Base-by-base conservation (phyloP, 53 echinoderm and acorn worm species). In the Patiria pectinifera region DNA sequence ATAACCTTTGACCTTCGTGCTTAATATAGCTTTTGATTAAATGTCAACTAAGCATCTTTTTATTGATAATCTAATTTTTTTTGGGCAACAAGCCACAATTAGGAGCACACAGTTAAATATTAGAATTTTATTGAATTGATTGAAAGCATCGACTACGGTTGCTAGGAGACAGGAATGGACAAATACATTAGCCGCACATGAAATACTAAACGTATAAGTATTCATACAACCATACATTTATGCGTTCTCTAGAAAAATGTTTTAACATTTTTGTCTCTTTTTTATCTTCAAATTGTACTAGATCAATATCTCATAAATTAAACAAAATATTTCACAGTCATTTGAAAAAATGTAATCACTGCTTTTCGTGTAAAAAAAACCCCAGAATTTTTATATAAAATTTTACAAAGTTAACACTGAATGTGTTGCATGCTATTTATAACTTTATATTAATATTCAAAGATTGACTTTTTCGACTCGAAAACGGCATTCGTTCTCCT, bases 291-390 rank as follows among this genome's bases (percentile, higher is more conserved):
- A 23, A 60, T 76, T 60, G 60, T 88, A 8, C 21, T 24, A 77
- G 59, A 58, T 61, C 59, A 59, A 35, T 19, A 26, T 60, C 58
- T 59, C 11, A 77, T 88, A 60, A 88, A 88, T 45, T 78, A 88
- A 88, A 88, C 88, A 85, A 85, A 85, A 85, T 86, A 86, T 86
- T 75, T 48, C 72, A 72, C 48, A 88, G 25, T 88, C 13, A 88
- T 77, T 61, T 62, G 70, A 49, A 88, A 60, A 88, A 78, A 76
- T 88, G 6, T 63, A 11, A 48, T 11, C 16, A 48, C 71, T 88
- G 78, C 45, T 60, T 59, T 87, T 45, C 18, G 25, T 22, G 78
- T 88, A 78, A 61, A 88, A 86, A 88, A 88, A 82, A 77, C 6
- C 77, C 35, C 35, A 35, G 77, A 19, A 26, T 86, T n/a, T 59